Evolutionary conservation across 2,888 invertebrate species (phyloP), one percentile per base, ranked within the genome.

Genomic region (Villa cingulata): DNA sequence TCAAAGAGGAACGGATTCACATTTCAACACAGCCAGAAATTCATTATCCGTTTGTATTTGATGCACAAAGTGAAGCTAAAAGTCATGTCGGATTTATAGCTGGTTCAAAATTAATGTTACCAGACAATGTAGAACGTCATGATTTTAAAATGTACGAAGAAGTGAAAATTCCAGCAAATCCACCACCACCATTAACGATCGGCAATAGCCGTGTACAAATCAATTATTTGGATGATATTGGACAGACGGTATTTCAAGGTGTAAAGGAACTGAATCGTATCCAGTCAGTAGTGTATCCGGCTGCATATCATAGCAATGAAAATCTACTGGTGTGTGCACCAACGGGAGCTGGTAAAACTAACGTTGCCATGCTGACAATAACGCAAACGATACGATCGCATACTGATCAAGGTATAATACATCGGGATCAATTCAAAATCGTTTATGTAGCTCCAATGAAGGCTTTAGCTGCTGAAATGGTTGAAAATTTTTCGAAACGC

Each of bases 381-480:
- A 78, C 95, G 1, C 88, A 94, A 65, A 88, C 91, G 55, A 81
- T 98, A 41, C 84, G 86, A 54, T 81, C 86, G 52, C 84, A 92
- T 63, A 78, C 91, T 43, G 80, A 83, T 56, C 77, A 81, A 55
- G 84, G 85, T 47, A 75, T 86, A 4, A 83, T 96, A 46, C 80
- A 84, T 70, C 87, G 86, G 60, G 85, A 94, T 69, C 83, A 89
- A 58, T 97, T 97, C 62, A 97, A 97, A 83, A 92, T 98, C 57
- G 86, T 99, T 43, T 98, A 99, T 69, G 88, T 99, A 56, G 97
- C 97, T 1, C 98, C 98, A 2, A 99, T 98, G 98, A 99, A 98
- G 72, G 98, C 98, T 0, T 70, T 99, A 37, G 98, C 98, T 0
- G 84, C 96, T 1, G 98, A 99, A 74, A 98, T 99, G 95, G 92